phyloP scores from a whole-genome alignment of 2,888 invertebrate genomes.

The Hirtodrosophila trivittata region DNA sequence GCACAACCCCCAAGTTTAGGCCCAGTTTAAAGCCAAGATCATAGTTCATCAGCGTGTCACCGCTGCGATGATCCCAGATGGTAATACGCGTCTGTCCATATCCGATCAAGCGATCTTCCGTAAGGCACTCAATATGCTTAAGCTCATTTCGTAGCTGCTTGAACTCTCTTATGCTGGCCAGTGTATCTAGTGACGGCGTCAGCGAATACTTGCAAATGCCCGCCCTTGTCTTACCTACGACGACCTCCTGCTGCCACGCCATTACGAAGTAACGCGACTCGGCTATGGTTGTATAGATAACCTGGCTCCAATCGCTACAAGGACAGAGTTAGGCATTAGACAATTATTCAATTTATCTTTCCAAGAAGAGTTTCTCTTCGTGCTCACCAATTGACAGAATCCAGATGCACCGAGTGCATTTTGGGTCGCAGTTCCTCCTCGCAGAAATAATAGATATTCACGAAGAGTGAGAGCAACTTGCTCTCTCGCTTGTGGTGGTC shows the following conservation, averaged over 20 bases:
- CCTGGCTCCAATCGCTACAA: slow-evolving; percentile 68
- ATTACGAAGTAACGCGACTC: slow-evolving; percentile 83
- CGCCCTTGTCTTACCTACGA: slow-evolving; percentile 74
- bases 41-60: slow-evolving; percentile 82
- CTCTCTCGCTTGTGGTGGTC: slow-evolving; percentile 79
- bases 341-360: too few species aligned
- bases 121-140: slow-evolving; percentile 79
- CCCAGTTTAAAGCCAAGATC: slow-evolving; percentile 81
- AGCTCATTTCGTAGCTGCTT: slow-evolving; percentile 81
- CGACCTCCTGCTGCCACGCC: slow-evolving; percentile 82
- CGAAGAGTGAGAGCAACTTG: slow-evolving; percentile 81
- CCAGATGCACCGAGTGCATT: slow-evolving; percentile 81
- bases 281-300: slow-evolving; percentile 80
- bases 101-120: slow-evolving; percentile 82
- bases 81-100: slow-evolving; percentile 81
- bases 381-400: slow-evolving; percentile 80
- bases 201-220: slow-evolving; percentile 83
- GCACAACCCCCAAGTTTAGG: slow-evolving; percentile 78
- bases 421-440: slow-evolving; percentile 79
- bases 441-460: slow-evolving; percentile 82
- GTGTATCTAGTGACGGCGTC: slow-evolving; percentile 81
- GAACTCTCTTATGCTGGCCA: slow-evolving; percentile 83
- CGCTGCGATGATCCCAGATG: slow-evolving; percentile 83
- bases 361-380: not conserved
- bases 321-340: not conserved